Percentiles rank a stretch among this genome's conserved stretches.
These are phyloP conservation scores for Tenebrosternarchus preto DNA, from an alignment of 2,113 vertebrate genomes.

Conservation along the genomic window DNA sequence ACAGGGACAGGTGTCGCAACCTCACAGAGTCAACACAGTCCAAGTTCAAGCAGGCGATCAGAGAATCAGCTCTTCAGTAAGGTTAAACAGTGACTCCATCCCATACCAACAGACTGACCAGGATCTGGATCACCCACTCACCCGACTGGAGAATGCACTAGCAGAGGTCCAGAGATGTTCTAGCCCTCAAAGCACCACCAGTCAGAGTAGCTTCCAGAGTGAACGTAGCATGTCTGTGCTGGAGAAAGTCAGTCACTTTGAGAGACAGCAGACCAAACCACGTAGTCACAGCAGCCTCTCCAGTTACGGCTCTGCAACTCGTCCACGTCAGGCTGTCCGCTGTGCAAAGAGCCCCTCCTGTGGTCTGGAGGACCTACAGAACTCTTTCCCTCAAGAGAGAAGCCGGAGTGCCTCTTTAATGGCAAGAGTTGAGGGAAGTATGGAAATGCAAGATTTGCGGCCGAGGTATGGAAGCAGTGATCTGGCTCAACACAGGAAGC, in stretches of 20 bases:
- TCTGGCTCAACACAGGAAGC: conserved; percentile 63
- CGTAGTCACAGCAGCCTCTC: conserved; percentile 63
- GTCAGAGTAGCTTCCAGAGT: conserved; percentile 54
- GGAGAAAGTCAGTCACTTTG: conserved; percentile 89
- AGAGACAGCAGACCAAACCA: conserved; percentile 78
- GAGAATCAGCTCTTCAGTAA: conserved; percentile 53
- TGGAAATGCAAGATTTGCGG: conserved; percentile 36
- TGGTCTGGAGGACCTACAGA: conserved; percentile 72
- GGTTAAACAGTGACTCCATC: conserved; percentile 61
- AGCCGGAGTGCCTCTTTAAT: conserved; percentile 59
- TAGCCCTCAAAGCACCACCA: conserved; percentile 59
- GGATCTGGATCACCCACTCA: conserved; percentile 70
- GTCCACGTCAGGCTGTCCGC: conserved; percentile 52
- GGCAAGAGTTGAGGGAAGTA: conserved; percentile 37
- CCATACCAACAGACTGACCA: conserved; percentile 34
- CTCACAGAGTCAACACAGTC: conserved; percentile 53
- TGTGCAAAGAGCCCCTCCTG: conserved; percentile 50
- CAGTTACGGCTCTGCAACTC: conserved; percentile 55
- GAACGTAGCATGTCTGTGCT: conserved; percentile 80
- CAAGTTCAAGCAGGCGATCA: conserved; percentile 54
- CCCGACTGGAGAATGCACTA: conserved; percentile 70
- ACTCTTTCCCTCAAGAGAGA: conserved; percentile 57
- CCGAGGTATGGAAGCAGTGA: conserved; percentile 53
- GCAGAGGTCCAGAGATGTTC: conserved; percentile 69
- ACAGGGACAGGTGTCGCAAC: conserved; percentile 53